Base-by-base conservation (phyloP, 2,797 vertebrate species). In the Mastacembelus armatus region DNA sequence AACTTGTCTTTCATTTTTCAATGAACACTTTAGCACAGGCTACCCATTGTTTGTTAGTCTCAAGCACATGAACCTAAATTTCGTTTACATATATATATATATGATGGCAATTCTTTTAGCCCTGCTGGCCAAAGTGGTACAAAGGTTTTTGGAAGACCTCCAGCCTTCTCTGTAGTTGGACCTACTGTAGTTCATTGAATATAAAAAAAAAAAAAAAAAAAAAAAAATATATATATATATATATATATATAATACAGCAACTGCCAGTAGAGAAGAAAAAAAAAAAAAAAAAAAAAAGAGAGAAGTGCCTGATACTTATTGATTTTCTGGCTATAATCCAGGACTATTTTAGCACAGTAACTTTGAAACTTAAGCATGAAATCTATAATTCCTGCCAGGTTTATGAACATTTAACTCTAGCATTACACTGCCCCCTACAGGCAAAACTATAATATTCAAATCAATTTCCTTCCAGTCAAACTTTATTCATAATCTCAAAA, bases 351-450 rank as follows among this genome's bases (percentile, higher is more conserved):
- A 22, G 10, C 8, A 44, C 54, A 19, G 18, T 9, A 12, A 29
- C 18, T 49, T 39, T 29, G 71, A 7, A 47, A 58, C 39, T 39
- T 51, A 19, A 71, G 18, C 21, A 47, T 40, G 52, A 44, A 18
- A 16, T 40, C 4, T 4, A 26, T n/a, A 57, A 14, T 45, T 50
- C 10, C 39, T 36, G 5, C 9, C 19, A 19, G 19, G 6, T 66
- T 48, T 29, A 21, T 43, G 26, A 18, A 26, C 8, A 49, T 57
- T 45, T 4, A 69, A 66, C 42, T 18, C 32, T 77, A 47, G 74
- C 71, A 42, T 74, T 66, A 72, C 49, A 90, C 73, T 89, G 90
- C 87, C 89, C 88, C 86, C 91, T 77, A 59, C 54, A 89, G 90
- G 74, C 51, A 65, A 67, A 61, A 18, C 3, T 30, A 68, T 3